Evolutionary conservation across 1,140 invertebrate species (phyloP).

Genomic region (Lysiphlebus fabarum): DNA sequence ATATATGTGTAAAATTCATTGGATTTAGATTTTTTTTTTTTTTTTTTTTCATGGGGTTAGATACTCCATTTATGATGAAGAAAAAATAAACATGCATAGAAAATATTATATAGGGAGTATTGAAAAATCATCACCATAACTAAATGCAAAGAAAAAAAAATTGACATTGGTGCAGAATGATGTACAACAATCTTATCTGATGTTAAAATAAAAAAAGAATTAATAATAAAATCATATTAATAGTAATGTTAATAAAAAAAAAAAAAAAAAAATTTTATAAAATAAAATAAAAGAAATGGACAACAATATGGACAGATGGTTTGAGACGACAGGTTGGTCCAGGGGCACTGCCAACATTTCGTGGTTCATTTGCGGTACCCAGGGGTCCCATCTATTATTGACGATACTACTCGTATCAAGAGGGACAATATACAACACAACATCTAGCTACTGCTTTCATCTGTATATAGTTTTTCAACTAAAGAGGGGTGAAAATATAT

Average conservation of each 20-base stretch:
- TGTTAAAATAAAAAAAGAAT: too few species aligned
- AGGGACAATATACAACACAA: conserved; percentile 12
- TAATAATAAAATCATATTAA: not conserved
- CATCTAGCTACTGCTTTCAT: not conserved
- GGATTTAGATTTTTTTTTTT: not conserved
- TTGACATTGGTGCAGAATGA: conserved; percentile 13
- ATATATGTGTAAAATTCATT: conserved; percentile 5
- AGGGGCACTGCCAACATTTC: conserved; percentile 49
- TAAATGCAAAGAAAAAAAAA: conserved; percentile 5
- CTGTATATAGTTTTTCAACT: not conserved
- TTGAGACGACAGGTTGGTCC: conserved; percentile 51
- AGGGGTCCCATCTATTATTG: conserved; percentile 56
- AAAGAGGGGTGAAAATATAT: conserved; percentile 2
- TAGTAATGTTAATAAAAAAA: not conserved
- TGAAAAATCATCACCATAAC: conserved; percentile 9
- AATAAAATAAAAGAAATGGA: conserved; percentile 2
- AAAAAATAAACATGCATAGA: not conserved
- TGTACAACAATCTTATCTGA: conserved; percentile 3
- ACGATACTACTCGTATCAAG: conserved; percentile 29
- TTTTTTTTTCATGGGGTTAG: conserved; percentile 11
- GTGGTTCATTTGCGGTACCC: conserved; percentile 59
- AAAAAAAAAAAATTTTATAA: conserved; percentile 14
- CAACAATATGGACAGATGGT: conserved; percentile 46
- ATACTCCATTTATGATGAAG: not conserved
- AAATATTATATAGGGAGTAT: not conserved